These are phyloP conservation scores for Hirtodrosophila alboralis DNA, from an alignment of 2,888 invertebrate genomes.

Conservation along the genomic window DNA sequence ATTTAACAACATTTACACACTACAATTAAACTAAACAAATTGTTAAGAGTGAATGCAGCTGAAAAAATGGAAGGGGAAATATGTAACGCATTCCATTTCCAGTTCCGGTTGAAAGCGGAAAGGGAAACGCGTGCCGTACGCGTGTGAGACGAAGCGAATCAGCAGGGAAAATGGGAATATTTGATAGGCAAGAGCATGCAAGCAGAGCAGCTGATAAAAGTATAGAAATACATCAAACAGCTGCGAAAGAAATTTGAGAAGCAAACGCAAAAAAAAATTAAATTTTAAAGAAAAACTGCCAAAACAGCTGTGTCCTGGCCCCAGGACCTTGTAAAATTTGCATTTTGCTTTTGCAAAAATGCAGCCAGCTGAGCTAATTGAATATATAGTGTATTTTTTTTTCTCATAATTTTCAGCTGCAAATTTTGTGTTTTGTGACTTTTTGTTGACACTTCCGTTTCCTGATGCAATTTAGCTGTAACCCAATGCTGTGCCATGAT, in stretches of 20 bases:
- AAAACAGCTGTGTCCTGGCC: constrained; percentile 44
- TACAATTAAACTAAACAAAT: constrained; percentile 54
- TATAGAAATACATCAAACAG: constrained; percentile 20
- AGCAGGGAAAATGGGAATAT: constrained; percentile 17
- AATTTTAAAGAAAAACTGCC: too few relatives aligned
- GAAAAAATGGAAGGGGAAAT: constrained; percentile 38
- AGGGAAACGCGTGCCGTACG: constrained; percentile 62
- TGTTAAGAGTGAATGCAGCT: constrained; percentile 28
- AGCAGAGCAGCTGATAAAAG: constrained; percentile 57
- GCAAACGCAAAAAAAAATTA: constrained; percentile 7
- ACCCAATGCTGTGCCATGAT: constrained; percentile 55
- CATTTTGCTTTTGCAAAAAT: constrained; percentile 34
- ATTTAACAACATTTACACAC: constrained; percentile 55
- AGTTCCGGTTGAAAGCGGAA: constrained; percentile 61
- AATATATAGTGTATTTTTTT: constrained; percentile 9
- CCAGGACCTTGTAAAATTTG: constrained; percentile 32
- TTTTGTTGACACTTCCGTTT: constrained; percentile 54
- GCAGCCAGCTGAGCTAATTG: constrained; percentile 38
- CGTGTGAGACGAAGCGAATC: constrained; percentile 62
- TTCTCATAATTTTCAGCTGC: constrained; percentile 42
- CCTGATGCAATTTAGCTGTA: constrained; percentile 61
- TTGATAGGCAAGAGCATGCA: constrained; percentile 5
- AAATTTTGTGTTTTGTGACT: constrained; percentile 20
- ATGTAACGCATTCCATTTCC: constrained; percentile 48
- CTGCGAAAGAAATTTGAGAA: constrained; percentile 50